Conservation (phyloP, 2,888 invertebrate genomes). For the Cheilosia vernalis region DNA sequence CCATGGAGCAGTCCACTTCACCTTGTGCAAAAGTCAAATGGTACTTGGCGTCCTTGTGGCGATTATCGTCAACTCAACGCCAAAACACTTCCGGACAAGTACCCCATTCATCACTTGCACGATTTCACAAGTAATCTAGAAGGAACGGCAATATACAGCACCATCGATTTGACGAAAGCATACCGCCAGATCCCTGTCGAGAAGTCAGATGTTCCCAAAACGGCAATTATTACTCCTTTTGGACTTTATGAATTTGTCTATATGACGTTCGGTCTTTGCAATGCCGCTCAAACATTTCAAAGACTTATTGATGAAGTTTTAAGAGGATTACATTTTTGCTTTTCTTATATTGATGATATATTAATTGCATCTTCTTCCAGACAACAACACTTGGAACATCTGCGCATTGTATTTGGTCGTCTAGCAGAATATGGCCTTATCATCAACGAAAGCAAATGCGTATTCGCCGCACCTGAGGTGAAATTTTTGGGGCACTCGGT, state of each 20-base stretch:
- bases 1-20: conserved; percentile 4
- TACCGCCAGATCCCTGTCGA: conserved; percentile 39
- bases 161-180: conserved; percentile 20
- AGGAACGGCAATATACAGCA: conserved; percentile 8
- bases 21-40: background rate
- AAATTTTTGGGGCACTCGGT: conserved; percentile 1
- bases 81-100: conserved; percentile 12
- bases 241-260: conserved; percentile 78
- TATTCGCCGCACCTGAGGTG: background rate
- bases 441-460: background rate
- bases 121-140: background rate
- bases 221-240: conserved; percentile 78
- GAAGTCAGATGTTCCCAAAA: background rate
- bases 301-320: conserved; percentile 78
- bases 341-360: conserved; percentile 60
- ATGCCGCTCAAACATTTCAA: conserved; percentile 79
- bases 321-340: conserved; percentile 72
- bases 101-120: conserved; percentile 1
- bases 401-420: background rate
- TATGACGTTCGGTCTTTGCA: conserved; percentile 79
- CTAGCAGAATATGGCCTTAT: background rate
- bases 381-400: background rate
- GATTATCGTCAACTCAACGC: conserved; percentile 23
- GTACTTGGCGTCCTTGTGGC: conserved; percentile 13
- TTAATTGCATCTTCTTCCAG: background rate